Conservation (phyloP, 2,797 vertebrate genomes). For the Leontocebus nigricollis region DNA sequence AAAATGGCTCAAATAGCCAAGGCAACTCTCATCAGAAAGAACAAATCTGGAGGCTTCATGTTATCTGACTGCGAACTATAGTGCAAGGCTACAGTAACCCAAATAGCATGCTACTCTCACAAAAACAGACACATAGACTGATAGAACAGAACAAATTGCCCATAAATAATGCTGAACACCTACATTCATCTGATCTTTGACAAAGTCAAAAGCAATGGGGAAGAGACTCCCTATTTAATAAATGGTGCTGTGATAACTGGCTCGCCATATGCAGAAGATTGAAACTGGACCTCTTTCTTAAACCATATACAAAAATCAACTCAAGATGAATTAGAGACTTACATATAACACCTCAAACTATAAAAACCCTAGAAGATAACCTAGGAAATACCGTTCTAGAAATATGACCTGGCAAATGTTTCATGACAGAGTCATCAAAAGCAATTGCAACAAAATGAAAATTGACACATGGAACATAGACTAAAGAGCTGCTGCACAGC, state of each 20-base stretch:
- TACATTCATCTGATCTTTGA: neutral
- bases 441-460: neutral
- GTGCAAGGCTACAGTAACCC: neutral
- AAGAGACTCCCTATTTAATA: neutral
- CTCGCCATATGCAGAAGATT: neutral
- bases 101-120: neutral
- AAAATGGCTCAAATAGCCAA: neutral
- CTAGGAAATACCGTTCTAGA: neutral
- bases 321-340: neutral
- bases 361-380: neutral
- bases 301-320: neutral
- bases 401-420: neutral
- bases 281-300: neutral
- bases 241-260: neutral
- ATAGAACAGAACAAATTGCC: neutral
- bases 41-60: neutral
- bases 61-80: neutral
- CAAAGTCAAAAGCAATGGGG: neutral
- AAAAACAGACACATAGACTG: neutral
- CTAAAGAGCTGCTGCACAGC: neutral
- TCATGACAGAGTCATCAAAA: neutral
- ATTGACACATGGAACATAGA: neutral
- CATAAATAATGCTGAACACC: neutral
- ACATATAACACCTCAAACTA: neutral
- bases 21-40: neutral